Conservation (phyloP, 2,113 vertebrate species). For the Felis catus region DNA sequence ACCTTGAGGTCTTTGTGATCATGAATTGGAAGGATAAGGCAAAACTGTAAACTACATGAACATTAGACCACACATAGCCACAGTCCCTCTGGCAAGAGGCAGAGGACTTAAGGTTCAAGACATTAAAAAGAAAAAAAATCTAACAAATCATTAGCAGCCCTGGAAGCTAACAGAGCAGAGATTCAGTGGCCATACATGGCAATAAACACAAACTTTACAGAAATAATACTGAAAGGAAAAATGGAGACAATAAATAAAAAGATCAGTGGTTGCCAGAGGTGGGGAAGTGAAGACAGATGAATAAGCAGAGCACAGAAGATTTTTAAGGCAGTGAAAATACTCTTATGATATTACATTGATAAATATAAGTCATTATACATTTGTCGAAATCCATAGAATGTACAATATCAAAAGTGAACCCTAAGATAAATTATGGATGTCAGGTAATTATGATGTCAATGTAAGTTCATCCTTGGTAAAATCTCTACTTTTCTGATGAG, state of each 20-base stretch:
- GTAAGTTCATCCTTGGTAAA: background rate
- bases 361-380: background rate
- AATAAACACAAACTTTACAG: background rate
- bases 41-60: background rate
- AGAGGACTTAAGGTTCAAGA: background rate
- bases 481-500: background rate
- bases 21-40: background rate
- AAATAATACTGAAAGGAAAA: background rate
- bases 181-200: background rate
- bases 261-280: background rate
- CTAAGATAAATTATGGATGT: background rate
- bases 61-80: background rate
- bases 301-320: background rate
- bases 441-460: background rate
- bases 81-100: background rate
- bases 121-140: background rate
- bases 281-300: background rate
- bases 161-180: background rate
- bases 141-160: background rate
- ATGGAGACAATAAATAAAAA: background rate
- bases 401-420: background rate
- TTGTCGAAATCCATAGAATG: background rate
- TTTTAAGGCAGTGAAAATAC: background rate
- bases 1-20: background rate
- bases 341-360: background rate